phyloP scores from a whole-genome alignment of 1,140 invertebrate species.

The Parapsyche elsis region DNA sequence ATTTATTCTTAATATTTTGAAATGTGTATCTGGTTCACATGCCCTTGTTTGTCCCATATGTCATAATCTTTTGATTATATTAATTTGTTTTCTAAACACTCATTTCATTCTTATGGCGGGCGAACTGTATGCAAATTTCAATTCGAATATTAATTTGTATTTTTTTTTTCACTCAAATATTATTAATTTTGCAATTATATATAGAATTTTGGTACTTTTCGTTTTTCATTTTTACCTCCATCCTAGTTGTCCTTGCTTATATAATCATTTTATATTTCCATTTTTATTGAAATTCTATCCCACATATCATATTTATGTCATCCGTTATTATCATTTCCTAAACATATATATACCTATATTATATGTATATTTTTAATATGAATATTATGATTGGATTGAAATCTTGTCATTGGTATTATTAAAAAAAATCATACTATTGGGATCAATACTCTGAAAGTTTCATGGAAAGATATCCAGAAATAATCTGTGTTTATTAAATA shows the following conservation, averaged over 20 bases:
- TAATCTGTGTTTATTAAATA: too few species aligned
- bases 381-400: background rate
- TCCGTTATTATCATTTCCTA: background rate
- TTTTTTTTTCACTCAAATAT: conserved; percentile 23
- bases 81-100: background rate
- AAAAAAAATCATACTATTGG: background rate
- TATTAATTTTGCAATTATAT: conserved; percentile 38
- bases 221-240: conserved; percentile 13
- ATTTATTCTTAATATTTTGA: conserved; percentile 7
- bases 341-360: background rate
- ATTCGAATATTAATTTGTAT: conserved; percentile 10
- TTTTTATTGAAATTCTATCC: background rate
- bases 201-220: conserved; percentile 22
- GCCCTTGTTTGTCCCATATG: background rate
- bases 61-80: conserved; percentile 5
- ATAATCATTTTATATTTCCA: background rate
- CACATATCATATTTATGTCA: background rate
- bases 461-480: too few species aligned
- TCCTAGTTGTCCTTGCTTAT: background rate
- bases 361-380: background rate
- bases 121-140: conserved; percentile 36
- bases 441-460: too few species aligned
- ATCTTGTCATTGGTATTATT: background rate
- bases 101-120: background rate
- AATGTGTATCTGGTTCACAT: conserved; percentile 31